Conservation (phyloP, 2,113 vertebrate species). For the Formicarius rufipectus region DNA sequence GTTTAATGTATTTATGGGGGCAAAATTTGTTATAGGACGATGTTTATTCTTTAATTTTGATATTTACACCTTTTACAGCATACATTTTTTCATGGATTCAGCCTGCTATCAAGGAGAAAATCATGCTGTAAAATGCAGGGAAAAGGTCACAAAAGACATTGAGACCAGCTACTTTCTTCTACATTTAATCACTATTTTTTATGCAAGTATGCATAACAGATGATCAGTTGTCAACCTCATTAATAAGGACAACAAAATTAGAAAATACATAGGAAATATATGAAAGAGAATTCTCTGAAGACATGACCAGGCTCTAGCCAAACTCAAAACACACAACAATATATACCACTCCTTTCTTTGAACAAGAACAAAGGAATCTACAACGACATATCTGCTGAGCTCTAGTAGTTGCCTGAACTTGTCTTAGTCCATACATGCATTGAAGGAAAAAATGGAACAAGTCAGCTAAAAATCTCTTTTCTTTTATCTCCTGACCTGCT, state of each 20-base stretch:
- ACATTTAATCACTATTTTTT: not conserved
- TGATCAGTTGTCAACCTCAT: not conserved
- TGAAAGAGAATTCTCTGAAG: not conserved
- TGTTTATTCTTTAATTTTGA: not conserved
- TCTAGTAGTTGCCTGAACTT: not conserved
- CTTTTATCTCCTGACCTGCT: not conserved
- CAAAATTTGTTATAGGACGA: not conserved
- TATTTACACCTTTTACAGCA: not conserved
- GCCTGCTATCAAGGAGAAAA: not conserved
- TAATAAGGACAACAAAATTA: not conserved
- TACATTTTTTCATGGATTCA: not conserved
- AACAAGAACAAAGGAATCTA: not conserved
- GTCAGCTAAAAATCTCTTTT: not conserved
- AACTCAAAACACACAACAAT: not conserved
- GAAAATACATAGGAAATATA: not conserved
- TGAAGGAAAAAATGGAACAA: not conserved
- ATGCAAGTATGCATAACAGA: not conserved
- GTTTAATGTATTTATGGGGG: not conserved
- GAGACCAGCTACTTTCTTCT: not conserved
- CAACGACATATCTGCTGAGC: not conserved
- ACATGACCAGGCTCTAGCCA: not conserved
- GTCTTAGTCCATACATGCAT: not conserved
- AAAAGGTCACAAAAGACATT: not conserved
- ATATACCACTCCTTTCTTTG: not conserved
- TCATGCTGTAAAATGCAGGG: not conserved